These are phyloP conservation scores for Tuberolachnus salignus DNA, from an alignment of 2,888 invertebrate species.

Conservation along the genomic window DNA sequence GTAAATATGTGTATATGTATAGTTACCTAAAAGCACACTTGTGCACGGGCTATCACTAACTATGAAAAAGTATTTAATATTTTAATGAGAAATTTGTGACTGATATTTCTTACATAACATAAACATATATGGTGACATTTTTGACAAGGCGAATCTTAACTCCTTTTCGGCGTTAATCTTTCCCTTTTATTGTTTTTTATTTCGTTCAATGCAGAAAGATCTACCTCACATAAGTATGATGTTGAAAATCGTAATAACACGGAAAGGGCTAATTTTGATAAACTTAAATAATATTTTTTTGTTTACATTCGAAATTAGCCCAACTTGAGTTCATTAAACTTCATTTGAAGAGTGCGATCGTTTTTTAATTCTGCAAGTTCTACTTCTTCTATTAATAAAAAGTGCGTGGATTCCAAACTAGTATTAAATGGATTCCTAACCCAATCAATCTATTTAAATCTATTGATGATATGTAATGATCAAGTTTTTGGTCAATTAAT, in stretches of 20 bases:
- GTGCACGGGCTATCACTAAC: no score
- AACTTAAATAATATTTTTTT: no score
- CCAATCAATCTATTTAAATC: constrained; percentile 22
- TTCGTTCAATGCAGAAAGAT: background rate
- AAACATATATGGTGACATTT: background rate
- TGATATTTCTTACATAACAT: constrained; percentile 8
- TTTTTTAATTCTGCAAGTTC: background rate
- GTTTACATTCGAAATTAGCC: background rate
- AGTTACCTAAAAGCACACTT: no score
- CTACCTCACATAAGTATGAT: background rate
- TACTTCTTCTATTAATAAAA: background rate
- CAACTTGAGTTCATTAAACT: background rate
- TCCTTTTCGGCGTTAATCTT: background rate
- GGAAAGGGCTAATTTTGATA: background rate
- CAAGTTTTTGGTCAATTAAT: constrained; percentile 6
- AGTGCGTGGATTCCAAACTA: background rate
- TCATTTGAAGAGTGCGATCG: background rate
- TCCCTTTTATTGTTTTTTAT: constrained; percentile 19
- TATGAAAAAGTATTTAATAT: no score
- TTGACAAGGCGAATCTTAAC: background rate
- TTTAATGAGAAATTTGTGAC: constrained; percentile 9
- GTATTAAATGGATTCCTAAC: constrained; percentile 27
- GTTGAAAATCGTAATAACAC: constrained; percentile 12
- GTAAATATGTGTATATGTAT: no score
- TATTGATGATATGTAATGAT: background rate